Evolutionary conservation across 2,888 invertebrate genomes (phyloP).

Genomic region (Acrobasis repandana): DNA sequence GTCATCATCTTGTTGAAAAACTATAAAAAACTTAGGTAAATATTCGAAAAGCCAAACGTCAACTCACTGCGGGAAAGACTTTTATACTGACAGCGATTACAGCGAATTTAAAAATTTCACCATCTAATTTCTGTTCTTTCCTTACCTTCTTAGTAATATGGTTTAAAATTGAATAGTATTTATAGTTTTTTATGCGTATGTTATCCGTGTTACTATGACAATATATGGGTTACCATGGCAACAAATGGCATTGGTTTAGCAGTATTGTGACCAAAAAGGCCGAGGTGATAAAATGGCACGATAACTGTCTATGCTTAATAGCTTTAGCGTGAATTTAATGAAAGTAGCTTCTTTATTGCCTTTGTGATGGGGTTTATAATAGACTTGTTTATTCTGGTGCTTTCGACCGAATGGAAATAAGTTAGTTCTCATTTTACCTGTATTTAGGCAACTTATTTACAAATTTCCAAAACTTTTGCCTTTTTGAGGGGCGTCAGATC

Average conservation of each 20-base stretch:
- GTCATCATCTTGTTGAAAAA: conserved; percentile 24
- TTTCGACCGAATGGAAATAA: too few species aligned
- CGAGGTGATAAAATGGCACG: conserved; percentile 19
- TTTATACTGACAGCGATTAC: background rate
- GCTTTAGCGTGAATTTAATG: conserved; percentile 1
- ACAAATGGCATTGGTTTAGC: conserved; percentile 29
- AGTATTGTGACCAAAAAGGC: conserved; percentile 12
- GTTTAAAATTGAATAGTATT: conserved; percentile 24
- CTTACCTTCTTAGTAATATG: conserved; percentile 26
- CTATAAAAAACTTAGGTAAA: conserved; percentile 22
- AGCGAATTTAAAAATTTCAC: background rate
- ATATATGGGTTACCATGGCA: conserved; percentile 32
- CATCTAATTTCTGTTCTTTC: background rate
- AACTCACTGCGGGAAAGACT: conserved; percentile 1
- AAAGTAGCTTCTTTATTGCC: background rate
- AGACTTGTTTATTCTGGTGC: background rate
- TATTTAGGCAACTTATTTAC: too few species aligned
- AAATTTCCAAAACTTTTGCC: too few species aligned
- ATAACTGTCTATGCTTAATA: conserved; percentile 10
- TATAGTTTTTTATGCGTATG: conserved; percentile 22
- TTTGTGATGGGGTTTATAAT: background rate
- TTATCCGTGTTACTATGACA: conserved; percentile 25
- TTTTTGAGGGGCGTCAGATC: too few species aligned
- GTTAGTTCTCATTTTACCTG: too few species aligned
- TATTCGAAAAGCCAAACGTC: conserved; percentile 22